Base-by-base conservation (phyloP, 2,113 vertebrate species). In the Conger conger region DNA sequence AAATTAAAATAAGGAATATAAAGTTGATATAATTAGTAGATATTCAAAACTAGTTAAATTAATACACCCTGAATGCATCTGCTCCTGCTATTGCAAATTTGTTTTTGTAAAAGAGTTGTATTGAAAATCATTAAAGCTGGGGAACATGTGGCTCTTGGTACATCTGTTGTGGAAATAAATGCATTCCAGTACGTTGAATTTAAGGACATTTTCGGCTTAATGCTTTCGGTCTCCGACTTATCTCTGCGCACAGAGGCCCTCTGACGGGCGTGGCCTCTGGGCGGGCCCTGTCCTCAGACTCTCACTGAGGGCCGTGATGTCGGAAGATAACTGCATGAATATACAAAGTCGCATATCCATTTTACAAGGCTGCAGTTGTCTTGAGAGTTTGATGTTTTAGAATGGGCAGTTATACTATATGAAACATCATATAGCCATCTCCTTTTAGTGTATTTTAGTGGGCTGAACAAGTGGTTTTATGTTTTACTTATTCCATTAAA, bases 201-300 rank as follows among this genome's bases (percentile, higher is more conserved):
- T 63, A 27, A 23, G 57, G 57, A 27, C 20, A 4, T 63, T 63
- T 27, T 33, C 68, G 8, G 9, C 27, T n/a, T n/a, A n/a, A 73
- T n/a, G 68, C 68, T 42, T 50, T 83, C 42, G 40, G 17, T n/a
- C 82, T 36, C 82, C 88, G 38, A 27, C 80, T 93, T 94, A 94
- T 94, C 93, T 88, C 42, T 82, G 86, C 27, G 36, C 90, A 91
- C 87, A 88, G 79, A 83, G 85, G 87, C 53, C 78, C 1, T 82
- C 89, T 85, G 20, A 80, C 93, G 93, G 90, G 88, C 87, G 85
- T 27, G 80, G 23, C 30, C 78, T 89, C 63, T 83, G 86, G 90
- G 88, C 88, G 91, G 91, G 40, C 40, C 6, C 27, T 18, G 33
- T 33, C 30, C 50, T 35, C 17, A 33, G 27, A n/a, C 30, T 20